Evolutionary conservation across 2,888 invertebrate genomes (phyloP), one percentile per base, ranked within the genome.

Genomic region (Craniophora ligustri): DNA sequence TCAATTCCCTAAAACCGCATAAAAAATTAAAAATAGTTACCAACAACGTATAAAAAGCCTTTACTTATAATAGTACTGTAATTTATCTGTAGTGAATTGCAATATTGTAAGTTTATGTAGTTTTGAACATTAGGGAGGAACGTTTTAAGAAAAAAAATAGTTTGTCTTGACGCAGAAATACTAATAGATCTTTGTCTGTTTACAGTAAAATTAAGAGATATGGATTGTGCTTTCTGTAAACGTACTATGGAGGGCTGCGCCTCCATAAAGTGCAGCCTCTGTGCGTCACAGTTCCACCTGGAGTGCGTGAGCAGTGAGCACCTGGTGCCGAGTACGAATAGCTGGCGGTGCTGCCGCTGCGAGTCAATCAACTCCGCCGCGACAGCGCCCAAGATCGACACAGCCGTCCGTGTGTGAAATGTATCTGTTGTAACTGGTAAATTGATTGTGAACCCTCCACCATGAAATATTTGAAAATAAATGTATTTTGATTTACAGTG

Each of bases 161-260:
- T n/a, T n/a, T n/a, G n/a, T n/a, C n/a, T n/a, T n/a, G n/a, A n/a
- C n/a, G 23, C 26, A 10, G n/a, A 18, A 13, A 2, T 5, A 11
- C 5, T 32, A 11, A 14, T 7, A 23, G 5, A 7, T 10, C 2
- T 4, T 0, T 30, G 28, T 47, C 57, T 46, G 32, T 70, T 50
- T 44, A 42, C 53, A 61, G 61, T 60, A 56, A 49, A 72, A 50
- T 61, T 32, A 30, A 46, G 34, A 50, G 78, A 68, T 41, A 91
- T 89, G 89, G 87, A 88, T 50, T 89, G 90, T 76, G 88, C 87
- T 15, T 80, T 75, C 61, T 89, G 90, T 70, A 88, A 88, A 55
- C 84, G 82, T 38, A 84, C 87, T 26, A 87, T 84, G 75, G 82
- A 86, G 51, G 90, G 90, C 21, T 87, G 86, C 59, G 89, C 90